Evolutionary conservation across 2,113 vertebrate species (phyloP), one percentile per base, ranked within the genome.

Genomic region (Aspiorhynchus laticeps): DNA sequence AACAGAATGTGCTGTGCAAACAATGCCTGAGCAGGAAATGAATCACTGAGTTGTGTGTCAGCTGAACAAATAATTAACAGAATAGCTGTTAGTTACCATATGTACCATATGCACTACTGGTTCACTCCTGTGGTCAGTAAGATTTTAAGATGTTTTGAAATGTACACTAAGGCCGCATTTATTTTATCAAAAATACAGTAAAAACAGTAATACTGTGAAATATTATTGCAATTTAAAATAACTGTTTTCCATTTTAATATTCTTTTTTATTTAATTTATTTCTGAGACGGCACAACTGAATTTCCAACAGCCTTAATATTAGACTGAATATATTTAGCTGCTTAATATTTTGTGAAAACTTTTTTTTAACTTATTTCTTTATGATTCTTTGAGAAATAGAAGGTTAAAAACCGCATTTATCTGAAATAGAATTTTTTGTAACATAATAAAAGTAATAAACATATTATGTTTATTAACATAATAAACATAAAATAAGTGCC

Each of bases 31-130:
- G 1, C 28, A 4, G 80, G 26, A 51, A 83, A 69, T 83, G 14
- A 83, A 48, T 83, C 4, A 83, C 43, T 24, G 26, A 46, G n/a
- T 65, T 43, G 80, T 11, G 38, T 7, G 61, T 51, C 19, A 71
- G 43, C 21, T 21, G 26, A 71, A 83, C 0, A 83, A 83, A 83
- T 71, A 24, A 83, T 69, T 83, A 83, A 71, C 63, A 71, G 41
- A 67, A 67, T 11, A 46, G 38, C 26, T 82, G n/a, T 65, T 21
- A 65, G 7, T 43, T 65, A 43, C 0, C 36, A 81, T 17, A 41
- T 21, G 28, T 65, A 43, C 0, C 36, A 81, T 17, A 41, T 21
- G 28, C 17, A 10, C 14, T 15, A 33, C 14, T 21, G 4, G 33
- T 24, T 71, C 67, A 71, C 3, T 51, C 3, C 48, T 33, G 33